phyloP scores from a whole-genome alignment of 2,888 invertebrate genomes.

The Aspidapion aeneum region DNA sequence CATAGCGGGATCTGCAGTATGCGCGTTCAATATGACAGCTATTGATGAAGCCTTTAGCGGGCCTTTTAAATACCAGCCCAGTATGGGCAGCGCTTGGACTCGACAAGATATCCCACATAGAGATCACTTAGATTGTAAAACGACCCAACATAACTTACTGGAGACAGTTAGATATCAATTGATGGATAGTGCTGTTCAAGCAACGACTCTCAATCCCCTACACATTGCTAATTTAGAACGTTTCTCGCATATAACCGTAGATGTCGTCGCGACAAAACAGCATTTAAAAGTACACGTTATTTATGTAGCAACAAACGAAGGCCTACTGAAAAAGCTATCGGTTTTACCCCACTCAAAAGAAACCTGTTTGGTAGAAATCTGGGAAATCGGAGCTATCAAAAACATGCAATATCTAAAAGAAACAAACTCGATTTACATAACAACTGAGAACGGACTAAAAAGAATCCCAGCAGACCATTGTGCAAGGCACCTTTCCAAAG shows the following conservation, averaged over 20 bases:
- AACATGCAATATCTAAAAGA: slow-evolving; percentile 77
- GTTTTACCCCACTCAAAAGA: slow-evolving; percentile 65
- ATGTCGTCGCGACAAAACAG: slow-evolving; percentile 69
- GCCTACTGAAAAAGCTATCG: slow-evolving; percentile 76
- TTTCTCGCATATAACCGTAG: slow-evolving; percentile 78
- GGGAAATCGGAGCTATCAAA: slow-evolving; percentile 59
- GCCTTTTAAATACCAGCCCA: slow-evolving; percentile 80
- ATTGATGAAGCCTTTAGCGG: slow-evolving; percentile 81
- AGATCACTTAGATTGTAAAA: slow-evolving; percentile 61
- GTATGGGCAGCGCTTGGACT: slow-evolving; percentile 75
- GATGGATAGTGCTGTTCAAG: slow-evolving; percentile 84
- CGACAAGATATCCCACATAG: slow-evolving; percentile 56
- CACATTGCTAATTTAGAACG: slow-evolving; percentile 68
- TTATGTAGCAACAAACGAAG: slow-evolving; percentile 75
- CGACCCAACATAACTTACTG: slow-evolving; percentile 46
- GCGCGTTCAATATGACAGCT: slow-evolving; percentile 81
- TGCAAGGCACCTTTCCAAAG: slow-evolving; percentile 62
- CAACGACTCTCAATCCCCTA: slow-evolving; percentile 65
- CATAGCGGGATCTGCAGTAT: slow-evolving; percentile 88
- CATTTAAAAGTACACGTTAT: slow-evolving; percentile 70
- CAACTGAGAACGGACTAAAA: slow-evolving; percentile 63
- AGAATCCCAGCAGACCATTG: slow-evolving; percentile 79
- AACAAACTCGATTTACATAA: slow-evolving; percentile 77
- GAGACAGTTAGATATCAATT: slow-evolving; percentile 77
- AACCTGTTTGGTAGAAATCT: slow-evolving; percentile 82